Evolutionary conservation across 2,113 vertebrate species (phyloP), one percentile per base, ranked within the genome.

Genomic region (Ramphastos sulfuratus): DNA sequence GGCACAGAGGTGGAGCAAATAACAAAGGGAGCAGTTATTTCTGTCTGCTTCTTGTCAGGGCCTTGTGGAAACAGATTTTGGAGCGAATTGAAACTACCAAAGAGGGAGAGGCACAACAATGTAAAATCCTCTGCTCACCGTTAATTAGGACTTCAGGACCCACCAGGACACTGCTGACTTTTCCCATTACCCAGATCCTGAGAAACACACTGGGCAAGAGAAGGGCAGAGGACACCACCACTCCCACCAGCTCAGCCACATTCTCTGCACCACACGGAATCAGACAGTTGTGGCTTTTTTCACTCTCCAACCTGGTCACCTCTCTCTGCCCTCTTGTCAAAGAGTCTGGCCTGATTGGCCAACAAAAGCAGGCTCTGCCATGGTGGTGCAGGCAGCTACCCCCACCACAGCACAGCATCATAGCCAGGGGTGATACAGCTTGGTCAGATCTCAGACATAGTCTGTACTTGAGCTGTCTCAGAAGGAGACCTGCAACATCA

Each of bases 321-420:
- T 66, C 39, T 60, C 28, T 71, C 42, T 56, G 12, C 4, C 5
- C 10, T 66, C 50, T 61, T 63, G n/a, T 10, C 76, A 64, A 84
- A 78, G 17, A 20, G 9, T 15, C 33, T 55, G 58, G 28, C 16
- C 82, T 66, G 54, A 42, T 6, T 25, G 17, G 24, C 27, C n/a
- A 61, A 46, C 10, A 61, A 15, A 74, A 37, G 4, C 0, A 0
- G 35, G 30, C 16, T 65, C 59, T 76, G 25, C 31, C 7, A 5
- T 2, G 30, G 11, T 55, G 23, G 3, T 23, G 24, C 60, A 71
- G 44, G 19, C 10, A 24, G 31, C 16, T 28, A 35, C 20, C 7
- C 0, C 2, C n/a, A 24, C 6, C 0, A 2, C 30, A 27, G 6
- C 4, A 11, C 28, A 31, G 0, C 3, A 44, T 11, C 76, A 23